Percentiles rank a stretch among this genome's conserved stretches.
phyloP scores from a whole-genome alignment of 2,113 vertebrate species.

The Dipodomys spectabilis region DNA sequence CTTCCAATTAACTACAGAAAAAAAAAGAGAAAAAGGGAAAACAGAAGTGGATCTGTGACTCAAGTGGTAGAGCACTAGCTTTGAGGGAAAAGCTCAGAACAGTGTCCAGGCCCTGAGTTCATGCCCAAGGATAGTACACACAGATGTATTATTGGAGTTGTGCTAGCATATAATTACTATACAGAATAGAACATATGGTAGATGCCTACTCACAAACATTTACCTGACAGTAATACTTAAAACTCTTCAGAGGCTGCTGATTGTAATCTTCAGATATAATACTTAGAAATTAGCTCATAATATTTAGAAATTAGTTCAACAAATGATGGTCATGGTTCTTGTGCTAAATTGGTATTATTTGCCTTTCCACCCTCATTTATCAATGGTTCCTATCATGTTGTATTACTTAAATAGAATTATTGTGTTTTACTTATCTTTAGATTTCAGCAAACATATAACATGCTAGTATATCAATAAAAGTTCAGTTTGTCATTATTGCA shows the following conservation, averaged over 20 bases:
- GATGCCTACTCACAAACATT: background rate
- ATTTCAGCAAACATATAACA: background rate
- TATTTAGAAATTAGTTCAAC: background rate
- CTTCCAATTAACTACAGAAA: no score
- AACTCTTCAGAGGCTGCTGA: background rate
- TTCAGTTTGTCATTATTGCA: background rate
- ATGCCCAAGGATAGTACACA: no score
- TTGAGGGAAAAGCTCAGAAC: no score
- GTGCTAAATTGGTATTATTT: background rate
- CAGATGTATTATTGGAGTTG: background rate
- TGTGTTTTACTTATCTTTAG: constrained; percentile 32
- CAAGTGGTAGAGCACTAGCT: no score
- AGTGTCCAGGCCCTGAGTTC: no score
- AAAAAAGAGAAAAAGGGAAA: no score
- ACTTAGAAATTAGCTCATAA: background rate
- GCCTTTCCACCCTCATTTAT: background rate
- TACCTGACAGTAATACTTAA: background rate
- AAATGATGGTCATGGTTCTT: background rate
- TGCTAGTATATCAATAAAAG: background rate
- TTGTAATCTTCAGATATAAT: background rate
- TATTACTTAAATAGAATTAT: background rate
- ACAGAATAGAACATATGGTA: background rate
- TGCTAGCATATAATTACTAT: background rate
- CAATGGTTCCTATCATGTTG: background rate
- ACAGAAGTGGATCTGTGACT: no score